These are phyloP conservation scores for Sebastes miniatus DNA, from an alignment of 2,797 vertebrate species.

Conservation along the genomic window DNA sequence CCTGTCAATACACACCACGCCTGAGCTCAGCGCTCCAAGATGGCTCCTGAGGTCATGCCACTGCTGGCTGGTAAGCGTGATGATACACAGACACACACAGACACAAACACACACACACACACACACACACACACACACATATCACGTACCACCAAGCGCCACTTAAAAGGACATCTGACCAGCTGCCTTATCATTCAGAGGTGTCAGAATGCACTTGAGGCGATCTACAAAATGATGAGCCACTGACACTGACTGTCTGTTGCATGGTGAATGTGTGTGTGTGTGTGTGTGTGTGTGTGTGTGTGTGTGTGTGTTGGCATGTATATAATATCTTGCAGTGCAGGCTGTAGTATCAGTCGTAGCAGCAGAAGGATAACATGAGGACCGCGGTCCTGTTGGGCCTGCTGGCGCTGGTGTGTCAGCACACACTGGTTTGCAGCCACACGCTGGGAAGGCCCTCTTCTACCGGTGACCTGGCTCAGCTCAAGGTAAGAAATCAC, in stretches of 20 bases:
- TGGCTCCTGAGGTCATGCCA: slow-evolving; percentile 66
- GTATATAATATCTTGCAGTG: slow-evolving; percentile 64
- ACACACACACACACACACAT: slow-evolving; percentile 37
- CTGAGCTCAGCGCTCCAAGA: slow-evolving; percentile 79
- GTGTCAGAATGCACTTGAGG: slow-evolving; percentile 88
- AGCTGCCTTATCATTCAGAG: slow-evolving; percentile 75
- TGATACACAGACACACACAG: slow-evolving; percentile 34
- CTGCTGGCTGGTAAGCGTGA: slow-evolving; percentile 52
- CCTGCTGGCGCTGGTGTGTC: slow-evolving; percentile 81
- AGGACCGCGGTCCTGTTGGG: slow-evolving; percentile 73
- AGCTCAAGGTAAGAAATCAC: slow-evolving; percentile 84
- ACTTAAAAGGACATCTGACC: slow-evolving; percentile 87
- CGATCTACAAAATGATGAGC: slow-evolving; percentile 79
- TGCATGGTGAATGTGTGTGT: slow-evolving; percentile 4
- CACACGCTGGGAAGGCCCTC: slow-evolving; percentile 75
- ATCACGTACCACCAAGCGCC: slow-evolving; percentile 74
- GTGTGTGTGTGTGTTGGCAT: slow-evolving; percentile 42
- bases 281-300: slow-evolving; percentile 51
- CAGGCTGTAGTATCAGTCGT: background rate
- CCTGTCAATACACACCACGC: slow-evolving; percentile 70
- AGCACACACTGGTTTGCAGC: slow-evolving; percentile 64
- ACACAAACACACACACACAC: slow-evolving; percentile 41
- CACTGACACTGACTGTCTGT: slow-evolving; percentile 60
- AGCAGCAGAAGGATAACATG: slow-evolving; percentile 69
- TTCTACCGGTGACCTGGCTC: slow-evolving; percentile 75